Percentiles rank a stretch among this genome's conserved stretches.
phyloP scores from a whole-genome alignment of 2,888 invertebrate species.

The Diarsia brunnea region DNA sequence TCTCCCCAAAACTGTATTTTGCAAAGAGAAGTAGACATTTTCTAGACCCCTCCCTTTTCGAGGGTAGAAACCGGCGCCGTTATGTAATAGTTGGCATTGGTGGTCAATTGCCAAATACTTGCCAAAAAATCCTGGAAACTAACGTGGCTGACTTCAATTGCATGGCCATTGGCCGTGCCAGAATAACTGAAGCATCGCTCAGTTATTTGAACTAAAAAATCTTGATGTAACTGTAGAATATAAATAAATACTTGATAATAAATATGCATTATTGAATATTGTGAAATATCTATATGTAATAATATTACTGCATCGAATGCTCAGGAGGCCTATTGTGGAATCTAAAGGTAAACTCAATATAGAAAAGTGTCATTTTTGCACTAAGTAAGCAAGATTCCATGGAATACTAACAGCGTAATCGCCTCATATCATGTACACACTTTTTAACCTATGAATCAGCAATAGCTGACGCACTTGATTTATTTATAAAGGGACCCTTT shows the following conservation, averaged over 20 bases:
- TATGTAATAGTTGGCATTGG: conserved; percentile 20
- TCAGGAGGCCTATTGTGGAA: conserved; percentile 3
- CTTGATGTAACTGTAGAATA: not conserved
- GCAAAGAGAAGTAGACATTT: not conserved
- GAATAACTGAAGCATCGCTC: conserved; percentile 3
- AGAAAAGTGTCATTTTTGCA: conserved; percentile 25
- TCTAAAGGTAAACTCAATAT: conserved; percentile 6
- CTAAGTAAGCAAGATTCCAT: conserved; percentile 24
- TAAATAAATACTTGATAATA: conserved; percentile 9
- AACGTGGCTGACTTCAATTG: not conserved
- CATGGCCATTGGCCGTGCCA: conserved; percentile 6
- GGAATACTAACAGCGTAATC: conserved; percentile 15
- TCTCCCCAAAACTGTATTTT: not conserved
- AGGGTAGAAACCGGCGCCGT: not conserved
- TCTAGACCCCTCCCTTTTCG: not conserved
- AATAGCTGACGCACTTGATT: conserved; percentile 44
- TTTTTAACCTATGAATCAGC: conserved; percentile 26
- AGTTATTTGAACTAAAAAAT: conserved; percentile 10
- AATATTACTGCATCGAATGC: conserved; percentile 21
- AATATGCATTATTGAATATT: conserved; percentile 14
- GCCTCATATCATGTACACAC: conserved; percentile 10
- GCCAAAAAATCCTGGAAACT: conserved; percentile 39
- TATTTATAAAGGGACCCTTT: conserved; percentile 35
- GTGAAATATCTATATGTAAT: conserved; percentile 17
- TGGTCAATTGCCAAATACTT: conserved; percentile 3